Base-by-base conservation (phyloP, 2,113 vertebrate species). In the Pteropus alecto region DNA sequence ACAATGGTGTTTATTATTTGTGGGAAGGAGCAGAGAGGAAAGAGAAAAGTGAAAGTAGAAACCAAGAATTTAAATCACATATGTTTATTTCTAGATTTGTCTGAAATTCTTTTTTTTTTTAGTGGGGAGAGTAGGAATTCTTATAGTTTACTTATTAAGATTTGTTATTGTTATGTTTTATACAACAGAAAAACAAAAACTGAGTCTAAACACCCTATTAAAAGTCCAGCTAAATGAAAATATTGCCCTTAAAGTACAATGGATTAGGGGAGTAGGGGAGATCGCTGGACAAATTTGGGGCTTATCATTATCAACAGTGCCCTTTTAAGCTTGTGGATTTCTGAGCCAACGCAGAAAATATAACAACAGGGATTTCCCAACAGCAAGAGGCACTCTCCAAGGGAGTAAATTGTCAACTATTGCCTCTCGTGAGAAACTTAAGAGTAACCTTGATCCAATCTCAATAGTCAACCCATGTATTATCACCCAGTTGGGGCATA, bases 351-450 rank as follows among this genome's bases (percentile, higher is more conserved):
- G 96, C 82, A 97, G 97, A 97, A 98, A 97, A 97, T 95, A 77
- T 97, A 97, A 98, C 97, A 95, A 97, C 97, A 92, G 97, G 97
- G 97, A 98, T 97, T 98, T 98, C 97, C 95, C 97, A 98, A 96
- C 97, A 98, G 98, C 97, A 97, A 97, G 97, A 98, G 93, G 98
- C 98, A 97, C 95, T 96, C 97, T 97, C 97, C 97, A 97, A 98
- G 98, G 97, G 96, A 94, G 87, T 68, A 97, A 97, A 54, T 79
- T 93, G 97, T 78, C 51, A 97, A 98, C 97, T 97, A 98, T 97
- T 98, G 95, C 97, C 96, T 97, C 93, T 94, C 30, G 41, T 26
- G n/a, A 96, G 94, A 98, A 98, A 97, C 38, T 79, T 97, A 90
- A 97, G 97, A 98, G 97, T 97, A 97, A 98, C 96, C 97, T 96